These are phyloP conservation scores for Laodelphax striatellus DNA, from an alignment of 1,140 invertebrate species.

Conservation along the genomic window DNA sequence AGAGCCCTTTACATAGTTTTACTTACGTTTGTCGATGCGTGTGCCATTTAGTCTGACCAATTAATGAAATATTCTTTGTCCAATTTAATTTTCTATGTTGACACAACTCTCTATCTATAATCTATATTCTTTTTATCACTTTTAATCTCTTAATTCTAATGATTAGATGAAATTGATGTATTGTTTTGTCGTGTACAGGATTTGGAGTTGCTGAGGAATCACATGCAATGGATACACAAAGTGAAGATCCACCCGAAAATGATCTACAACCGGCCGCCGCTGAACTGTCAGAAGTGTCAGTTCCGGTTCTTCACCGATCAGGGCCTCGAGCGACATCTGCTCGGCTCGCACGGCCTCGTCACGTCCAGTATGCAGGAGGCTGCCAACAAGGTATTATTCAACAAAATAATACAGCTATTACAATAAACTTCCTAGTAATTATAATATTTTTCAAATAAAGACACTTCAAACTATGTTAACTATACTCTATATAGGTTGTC, in stretches of 20 bases:
- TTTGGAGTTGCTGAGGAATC: conserved; percentile 79
- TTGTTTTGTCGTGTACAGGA: conserved; percentile 39
- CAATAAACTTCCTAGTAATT: too few species aligned
- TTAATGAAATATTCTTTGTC: too few species aligned
- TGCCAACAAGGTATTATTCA: conserved; percentile 54
- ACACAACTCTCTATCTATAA: too few species aligned
- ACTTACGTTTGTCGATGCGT: too few species aligned
- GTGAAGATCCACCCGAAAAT: conserved; percentile 93
- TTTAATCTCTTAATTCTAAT: background rate
- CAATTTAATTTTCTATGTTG: too few species aligned
- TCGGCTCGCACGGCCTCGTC: conserved; percentile 86
- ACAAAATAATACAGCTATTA: too few species aligned
- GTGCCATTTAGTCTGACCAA: too few species aligned
- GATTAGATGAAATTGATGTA: background rate
- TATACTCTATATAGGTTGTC: too few species aligned
- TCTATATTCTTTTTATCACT: too few species aligned
- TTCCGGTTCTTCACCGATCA: conserved; percentile 72
- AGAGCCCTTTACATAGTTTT: too few species aligned
- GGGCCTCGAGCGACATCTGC: conserved; percentile 81
- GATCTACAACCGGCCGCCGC: conserved; percentile 85
- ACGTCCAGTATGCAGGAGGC: conserved; percentile 93
- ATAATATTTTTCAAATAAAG: too few species aligned
- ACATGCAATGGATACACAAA: conserved; percentile 95
- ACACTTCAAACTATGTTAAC: too few species aligned
- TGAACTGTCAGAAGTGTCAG: conserved; percentile 94